phyloP scores from a whole-genome alignment of 2,888 invertebrate species.

The Pterostichus madidus region DNA sequence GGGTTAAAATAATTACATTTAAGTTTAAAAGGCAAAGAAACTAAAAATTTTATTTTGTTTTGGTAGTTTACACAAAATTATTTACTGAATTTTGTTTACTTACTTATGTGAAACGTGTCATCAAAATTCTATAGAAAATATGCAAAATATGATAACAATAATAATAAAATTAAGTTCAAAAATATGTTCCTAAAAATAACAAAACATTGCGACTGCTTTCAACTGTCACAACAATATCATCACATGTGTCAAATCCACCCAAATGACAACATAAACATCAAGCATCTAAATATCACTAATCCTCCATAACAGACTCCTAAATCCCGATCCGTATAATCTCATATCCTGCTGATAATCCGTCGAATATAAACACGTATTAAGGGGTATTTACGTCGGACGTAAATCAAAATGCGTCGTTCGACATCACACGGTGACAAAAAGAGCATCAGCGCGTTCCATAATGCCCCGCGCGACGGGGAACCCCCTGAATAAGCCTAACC shows the following conservation, averaged over 20 bases:
- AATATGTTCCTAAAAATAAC: too few relatives aligned
- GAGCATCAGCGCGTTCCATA: conserved; percentile 68
- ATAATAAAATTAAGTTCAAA: too few relatives aligned
- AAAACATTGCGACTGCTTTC: too few relatives aligned
- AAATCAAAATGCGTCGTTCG: conserved; percentile 50
- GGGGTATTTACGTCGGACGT: conserved; percentile 58
- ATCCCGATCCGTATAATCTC: neutral
- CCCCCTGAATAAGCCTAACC: conserved; percentile 9
- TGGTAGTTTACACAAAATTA: too few relatives aligned
- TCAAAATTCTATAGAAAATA: too few relatives aligned
- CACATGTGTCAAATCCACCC: neutral
- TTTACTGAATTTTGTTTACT: too few relatives aligned
- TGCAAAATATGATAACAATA: too few relatives aligned
- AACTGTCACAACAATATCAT: conserved; percentile 3
- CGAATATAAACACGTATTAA: conserved; percentile 61
- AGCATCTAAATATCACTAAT: neutral
- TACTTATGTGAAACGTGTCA: too few relatives aligned
- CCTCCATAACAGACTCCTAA: conserved; percentile 18
- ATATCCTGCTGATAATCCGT: conserved; percentile 54
- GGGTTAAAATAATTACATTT: too few relatives aligned
- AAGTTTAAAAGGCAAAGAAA: too few relatives aligned
- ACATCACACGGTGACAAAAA: conserved; percentile 69
- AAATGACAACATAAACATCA: neutral
- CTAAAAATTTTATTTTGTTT: too few relatives aligned
- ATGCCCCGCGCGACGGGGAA: conserved; percentile 49